Evolutionary conservation across 92 coral and sea anemone species (phyloP).

Genomic region (Porites lobata): DNA sequence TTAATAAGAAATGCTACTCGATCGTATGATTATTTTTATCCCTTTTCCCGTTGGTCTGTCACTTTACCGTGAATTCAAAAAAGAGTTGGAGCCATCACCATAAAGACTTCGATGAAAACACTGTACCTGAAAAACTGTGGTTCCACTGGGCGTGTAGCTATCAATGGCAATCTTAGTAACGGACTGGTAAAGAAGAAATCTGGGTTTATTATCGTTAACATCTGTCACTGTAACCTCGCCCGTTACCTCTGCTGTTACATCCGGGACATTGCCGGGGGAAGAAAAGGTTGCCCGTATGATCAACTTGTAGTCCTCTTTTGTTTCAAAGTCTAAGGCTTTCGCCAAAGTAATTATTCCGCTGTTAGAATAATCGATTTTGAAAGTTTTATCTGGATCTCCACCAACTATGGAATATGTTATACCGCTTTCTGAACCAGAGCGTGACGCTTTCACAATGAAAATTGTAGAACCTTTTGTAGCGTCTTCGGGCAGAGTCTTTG

Average conservation of each 20-base stretch:
- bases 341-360: slow-evolving; percentile 73
- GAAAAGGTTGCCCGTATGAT: slow-evolving; percentile 76
- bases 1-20: too few relatives aligned
- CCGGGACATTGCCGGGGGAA: slow-evolving; percentile 50
- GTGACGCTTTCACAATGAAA: slow-evolving; percentile 67
- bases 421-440: slow-evolving; percentile 53
- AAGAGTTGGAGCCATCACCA: too few relatives aligned
- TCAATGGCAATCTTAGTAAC: slow-evolving; percentile 64
- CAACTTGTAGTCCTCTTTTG: slow-evolving; percentile 58
- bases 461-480: slow-evolving; percentile 47
- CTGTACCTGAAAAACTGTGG: slow-evolving; percentile 65
- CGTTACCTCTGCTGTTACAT: slow-evolving; percentile 70
- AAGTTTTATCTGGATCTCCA: slow-evolving; percentile 74
- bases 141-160: slow-evolving; percentile 72
- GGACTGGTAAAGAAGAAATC: slow-evolving; percentile 56
- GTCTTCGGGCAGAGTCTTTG: slow-evolving; percentile 66
- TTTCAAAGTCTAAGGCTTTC: slow-evolving; percentile 79
- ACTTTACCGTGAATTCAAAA: too few relatives aligned
- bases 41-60: too few relatives aligned
- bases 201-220: slow-evolving; percentile 90
- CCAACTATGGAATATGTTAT: slow-evolving; percentile 84
- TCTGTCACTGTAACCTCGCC: slow-evolving; percentile 77
- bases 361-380: slow-evolving; percentile 60
- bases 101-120: too few relatives aligned
- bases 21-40: too few relatives aligned